These are phyloP conservation scores for Anser cygnoides DNA, from an alignment of 2,113 vertebrate genomes.

Conservation along the genomic window DNA sequence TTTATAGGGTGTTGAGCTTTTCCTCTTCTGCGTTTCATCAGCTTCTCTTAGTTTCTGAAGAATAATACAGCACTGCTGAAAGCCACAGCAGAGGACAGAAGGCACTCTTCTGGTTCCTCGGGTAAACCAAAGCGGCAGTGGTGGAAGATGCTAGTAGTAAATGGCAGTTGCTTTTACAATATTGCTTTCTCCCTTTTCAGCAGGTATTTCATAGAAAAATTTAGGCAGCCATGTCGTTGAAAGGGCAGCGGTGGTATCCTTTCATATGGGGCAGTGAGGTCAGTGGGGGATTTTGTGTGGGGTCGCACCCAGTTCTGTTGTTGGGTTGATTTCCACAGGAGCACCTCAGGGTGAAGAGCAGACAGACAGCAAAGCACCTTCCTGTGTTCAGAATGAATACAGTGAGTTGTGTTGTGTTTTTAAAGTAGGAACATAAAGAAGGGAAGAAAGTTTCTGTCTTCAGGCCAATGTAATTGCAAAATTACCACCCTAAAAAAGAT, in stretches of 20 bases:
- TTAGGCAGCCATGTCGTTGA: neutral
- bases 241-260: neutral
- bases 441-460: neutral
- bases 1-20: neutral
- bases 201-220: neutral
- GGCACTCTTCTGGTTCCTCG: neutral
- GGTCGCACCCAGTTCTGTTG: neutral
- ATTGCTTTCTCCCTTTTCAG: neutral
- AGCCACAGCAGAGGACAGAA: neutral
- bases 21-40: neutral
- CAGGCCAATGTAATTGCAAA: neutral
- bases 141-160: neutral
- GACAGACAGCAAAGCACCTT: neutral
- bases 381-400: neutral
- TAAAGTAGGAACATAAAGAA: neutral
- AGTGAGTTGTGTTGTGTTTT: neutral
- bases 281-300: neutral
- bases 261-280: neutral
- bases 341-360: neutral
- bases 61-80: neutral
- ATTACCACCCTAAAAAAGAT: neutral
- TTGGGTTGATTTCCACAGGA: neutral
- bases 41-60: neutral
- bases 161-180: neutral
- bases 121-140: rapidly evolving